Evolutionary conservation across 2,113 vertebrate genomes (phyloP).

Genomic region (Athene cunicularia): DNA sequence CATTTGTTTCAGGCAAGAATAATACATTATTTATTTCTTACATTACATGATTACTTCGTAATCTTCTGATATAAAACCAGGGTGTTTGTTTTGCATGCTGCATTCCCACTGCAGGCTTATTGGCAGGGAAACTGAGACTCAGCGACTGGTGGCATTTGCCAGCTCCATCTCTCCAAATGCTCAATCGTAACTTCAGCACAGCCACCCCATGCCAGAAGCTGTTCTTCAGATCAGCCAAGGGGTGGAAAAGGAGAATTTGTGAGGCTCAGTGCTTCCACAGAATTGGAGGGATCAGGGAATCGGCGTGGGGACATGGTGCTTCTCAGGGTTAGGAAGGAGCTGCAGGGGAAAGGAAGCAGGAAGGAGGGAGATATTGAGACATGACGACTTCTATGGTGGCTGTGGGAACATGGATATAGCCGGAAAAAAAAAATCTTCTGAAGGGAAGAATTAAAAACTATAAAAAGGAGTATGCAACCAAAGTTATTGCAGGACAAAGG

Average conservation of each 20-base stretch:
- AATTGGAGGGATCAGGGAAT: not conserved
- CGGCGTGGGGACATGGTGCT: not conserved
- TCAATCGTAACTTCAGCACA: not conserved
- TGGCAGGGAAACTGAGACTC: not conserved
- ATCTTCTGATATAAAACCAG: not conserved
- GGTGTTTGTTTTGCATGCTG: not conserved
- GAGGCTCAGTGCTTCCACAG: fast-evolving
- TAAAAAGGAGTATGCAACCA: not conserved
- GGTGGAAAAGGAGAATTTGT: not conserved
- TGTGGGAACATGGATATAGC: not conserved
- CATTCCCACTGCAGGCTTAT: not conserved
- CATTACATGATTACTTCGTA: not conserved
- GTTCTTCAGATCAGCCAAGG: not conserved
- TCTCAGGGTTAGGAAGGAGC: fast-evolving
- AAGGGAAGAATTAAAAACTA: not conserved
- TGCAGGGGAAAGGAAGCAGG: not conserved
- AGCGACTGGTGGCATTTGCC: not conserved
- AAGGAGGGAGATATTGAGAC: not conserved
- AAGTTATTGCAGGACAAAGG: not conserved
- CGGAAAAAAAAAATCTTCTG: not conserved
- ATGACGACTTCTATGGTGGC: not conserved
- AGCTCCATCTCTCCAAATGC: not conserved
- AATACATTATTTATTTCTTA: not conserved
- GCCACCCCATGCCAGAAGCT: fast-evolving
- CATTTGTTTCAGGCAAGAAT: not conserved